A percentile compares a stretch with the other conserved stretches of the same genome.
phyloP scores from a whole-genome alignment of 2,888 invertebrate genomes.

The Cantharis nigra region DNA sequence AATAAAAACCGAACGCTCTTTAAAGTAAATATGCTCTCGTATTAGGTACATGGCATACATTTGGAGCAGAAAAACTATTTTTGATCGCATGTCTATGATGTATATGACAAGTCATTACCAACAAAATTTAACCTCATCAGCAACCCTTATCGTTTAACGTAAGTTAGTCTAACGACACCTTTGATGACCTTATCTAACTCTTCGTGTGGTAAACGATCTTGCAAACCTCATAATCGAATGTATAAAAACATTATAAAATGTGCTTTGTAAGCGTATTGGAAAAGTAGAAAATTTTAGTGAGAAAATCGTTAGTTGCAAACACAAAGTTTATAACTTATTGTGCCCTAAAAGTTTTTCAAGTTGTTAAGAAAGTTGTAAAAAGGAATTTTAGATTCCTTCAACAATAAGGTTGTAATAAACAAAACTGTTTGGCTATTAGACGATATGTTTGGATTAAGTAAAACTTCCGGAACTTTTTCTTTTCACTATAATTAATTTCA shows the following conservation, averaged over 20 bases:
- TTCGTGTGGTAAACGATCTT: constrained; percentile 9
- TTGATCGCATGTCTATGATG: neutral
- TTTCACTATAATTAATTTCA: neutral
- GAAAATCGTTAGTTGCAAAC: neutral
- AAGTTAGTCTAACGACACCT: constrained; percentile 13
- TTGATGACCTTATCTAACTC: constrained; percentile 22
- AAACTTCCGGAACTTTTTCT: neutral
- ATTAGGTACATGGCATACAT: neutral
- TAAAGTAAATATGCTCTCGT: too few species aligned
- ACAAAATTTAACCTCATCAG: constrained; percentile 15
- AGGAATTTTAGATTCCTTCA: neutral
- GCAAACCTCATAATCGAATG: neutral
- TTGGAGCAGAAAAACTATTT: neutral
- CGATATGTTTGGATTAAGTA: neutral
- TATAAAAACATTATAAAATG: neutral
- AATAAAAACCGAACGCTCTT: too few species aligned
- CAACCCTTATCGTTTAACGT: constrained; percentile 16
- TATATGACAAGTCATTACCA: constrained; percentile 8
- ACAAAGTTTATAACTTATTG: constrained; percentile 1
- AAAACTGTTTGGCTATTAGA: neutral
- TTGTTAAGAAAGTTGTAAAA: constrained; percentile 9
- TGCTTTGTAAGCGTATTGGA: neutral
- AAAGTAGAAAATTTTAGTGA: neutral
- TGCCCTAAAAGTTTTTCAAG: neutral
- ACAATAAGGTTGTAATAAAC: neutral